A percentile compares a stretch with the other conserved stretches of the same genome.
phyloP scores from a whole-genome alignment of 2,888 invertebrate species.

The Azorinus chamasolen region DNA sequence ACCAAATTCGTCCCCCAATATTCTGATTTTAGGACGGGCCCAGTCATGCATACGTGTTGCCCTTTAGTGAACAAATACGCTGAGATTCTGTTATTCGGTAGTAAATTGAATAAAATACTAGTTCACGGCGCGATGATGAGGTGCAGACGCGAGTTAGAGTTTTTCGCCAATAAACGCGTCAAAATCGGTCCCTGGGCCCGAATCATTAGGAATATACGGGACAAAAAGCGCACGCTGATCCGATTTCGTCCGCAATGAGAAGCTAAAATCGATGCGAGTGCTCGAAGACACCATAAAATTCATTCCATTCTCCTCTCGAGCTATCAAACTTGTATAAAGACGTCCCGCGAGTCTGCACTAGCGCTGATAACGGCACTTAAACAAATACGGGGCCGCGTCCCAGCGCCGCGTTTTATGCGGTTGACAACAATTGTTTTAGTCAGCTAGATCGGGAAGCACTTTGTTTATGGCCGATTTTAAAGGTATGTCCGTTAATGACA shows the following conservation, averaged over 20 bases:
- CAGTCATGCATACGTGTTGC: neutral
- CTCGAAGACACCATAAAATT: conserved; percentile 40
- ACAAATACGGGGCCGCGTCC: conserved; percentile 19
- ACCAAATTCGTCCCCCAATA: no score
- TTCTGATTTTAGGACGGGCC: no score
- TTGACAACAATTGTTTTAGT: no score
- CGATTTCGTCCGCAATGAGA: conserved; percentile 56
- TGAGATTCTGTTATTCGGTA: conserved; percentile 61
- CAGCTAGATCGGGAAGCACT: no score
- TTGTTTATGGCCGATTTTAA: no score
- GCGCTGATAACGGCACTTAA: conserved; percentile 34
- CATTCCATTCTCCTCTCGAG: conserved; percentile 42
- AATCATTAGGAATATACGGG: conserved; percentile 65
- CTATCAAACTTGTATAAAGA: conserved; percentile 38
- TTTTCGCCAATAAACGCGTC: conserved; percentile 48
- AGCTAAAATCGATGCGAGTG: conserved; percentile 59
- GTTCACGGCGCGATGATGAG: conserved; percentile 58
- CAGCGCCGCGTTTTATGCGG: neutral
- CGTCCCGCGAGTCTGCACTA: conserved; percentile 36
- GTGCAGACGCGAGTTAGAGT: conserved; percentile 60
- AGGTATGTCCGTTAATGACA: no score
- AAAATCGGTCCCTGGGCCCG: conserved; percentile 63
- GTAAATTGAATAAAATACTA: conserved; percentile 67
- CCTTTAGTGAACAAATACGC: conserved; percentile 35
- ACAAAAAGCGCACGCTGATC: conserved; percentile 55